These are phyloP conservation scores for Phyllostomus discolor DNA, from an alignment of 2,113 vertebrate species.

Conservation along the genomic window DNA sequence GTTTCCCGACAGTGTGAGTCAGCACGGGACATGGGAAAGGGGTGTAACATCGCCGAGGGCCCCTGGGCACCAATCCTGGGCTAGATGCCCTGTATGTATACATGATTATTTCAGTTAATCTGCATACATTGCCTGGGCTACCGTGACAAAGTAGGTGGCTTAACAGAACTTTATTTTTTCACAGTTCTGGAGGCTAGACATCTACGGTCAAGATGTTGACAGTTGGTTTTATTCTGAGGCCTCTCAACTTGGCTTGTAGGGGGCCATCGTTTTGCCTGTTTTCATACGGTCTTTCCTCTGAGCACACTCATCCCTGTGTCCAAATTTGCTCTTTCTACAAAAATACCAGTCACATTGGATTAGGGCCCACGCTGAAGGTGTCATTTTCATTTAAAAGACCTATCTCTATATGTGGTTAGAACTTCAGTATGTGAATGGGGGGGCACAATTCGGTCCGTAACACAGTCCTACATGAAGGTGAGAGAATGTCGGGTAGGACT, in stretches of 20 bases:
- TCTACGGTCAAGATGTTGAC: neutral
- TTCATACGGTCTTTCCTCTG: neutral
- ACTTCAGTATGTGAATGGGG: neutral
- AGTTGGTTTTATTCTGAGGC: neutral
- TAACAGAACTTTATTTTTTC: neutral
- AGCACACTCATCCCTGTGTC: neutral
- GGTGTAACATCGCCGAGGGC: neutral
- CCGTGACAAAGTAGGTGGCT: neutral
- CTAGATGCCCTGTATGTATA: neutral
- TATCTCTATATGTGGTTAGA: neutral
- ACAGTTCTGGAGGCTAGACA: neutral
- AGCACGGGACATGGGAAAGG: neutral
- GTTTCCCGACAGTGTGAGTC: constrained; percentile 3
- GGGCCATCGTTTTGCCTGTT: neutral
- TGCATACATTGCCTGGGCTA: neutral
- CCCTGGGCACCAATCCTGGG: neutral
- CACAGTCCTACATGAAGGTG: neutral
- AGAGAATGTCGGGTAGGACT: neutral
- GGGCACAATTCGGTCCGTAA: neutral
- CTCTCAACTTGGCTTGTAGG: neutral
- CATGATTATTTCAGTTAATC: neutral
- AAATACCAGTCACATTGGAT: neutral
- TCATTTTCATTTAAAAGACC: neutral
- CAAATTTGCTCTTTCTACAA: neutral
- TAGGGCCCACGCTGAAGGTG: neutral